These are phyloP conservation scores for Hydrocynus forskahlii DNA, from an alignment of 2,797 vertebrate genomes.

Conservation along the genomic window DNA sequence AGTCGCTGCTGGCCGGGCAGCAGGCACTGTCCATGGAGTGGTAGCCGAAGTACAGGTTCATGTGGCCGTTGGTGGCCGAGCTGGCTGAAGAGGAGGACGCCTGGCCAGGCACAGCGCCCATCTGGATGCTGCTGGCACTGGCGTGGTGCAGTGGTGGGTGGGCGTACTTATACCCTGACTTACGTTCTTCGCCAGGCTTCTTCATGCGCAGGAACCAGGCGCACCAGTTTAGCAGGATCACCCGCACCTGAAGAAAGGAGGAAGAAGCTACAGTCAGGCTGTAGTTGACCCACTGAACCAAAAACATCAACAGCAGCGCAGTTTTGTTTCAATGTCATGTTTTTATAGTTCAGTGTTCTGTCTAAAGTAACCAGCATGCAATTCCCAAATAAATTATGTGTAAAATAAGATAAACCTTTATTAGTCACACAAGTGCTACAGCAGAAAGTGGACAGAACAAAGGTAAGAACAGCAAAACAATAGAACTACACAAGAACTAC, in stretches of 20 bases:
- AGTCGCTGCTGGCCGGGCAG: conserved; percentile 79
- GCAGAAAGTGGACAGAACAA: too few relatives aligned
- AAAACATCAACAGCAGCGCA: background rate
- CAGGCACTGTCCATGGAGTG: conserved; percentile 78
- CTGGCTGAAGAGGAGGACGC: conserved; percentile 56
- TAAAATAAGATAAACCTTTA: too few relatives aligned
- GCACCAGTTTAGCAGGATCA: conserved; percentile 89
- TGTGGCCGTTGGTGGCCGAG: conserved; percentile 81
- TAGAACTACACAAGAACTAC: too few relatives aligned
- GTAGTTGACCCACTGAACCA: background rate
- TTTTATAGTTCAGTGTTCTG: background rate
- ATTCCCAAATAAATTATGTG: too few relatives aligned
- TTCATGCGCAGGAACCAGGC: conserved; percentile 94
- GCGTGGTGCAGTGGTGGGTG: conserved; percentile 75
- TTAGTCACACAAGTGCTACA: too few relatives aligned
- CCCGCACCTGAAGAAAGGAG: conserved; percentile 75
- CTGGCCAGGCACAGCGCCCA: conserved; percentile 79
- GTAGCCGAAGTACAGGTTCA: conserved; percentile 82
- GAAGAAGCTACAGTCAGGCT: background rate
- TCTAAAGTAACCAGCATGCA: too few relatives aligned
- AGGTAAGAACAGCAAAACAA: too few relatives aligned
- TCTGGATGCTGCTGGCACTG: conserved; percentile 81
- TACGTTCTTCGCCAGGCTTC: conserved; percentile 83
- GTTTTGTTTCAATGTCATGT: background rate
- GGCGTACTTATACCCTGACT: conserved; percentile 69